Evolutionary conservation across 2,113 vertebrate species (phyloP), one percentile per base, ranked within the genome.

Genomic region (Ageneiosus marmoratus): DNA sequence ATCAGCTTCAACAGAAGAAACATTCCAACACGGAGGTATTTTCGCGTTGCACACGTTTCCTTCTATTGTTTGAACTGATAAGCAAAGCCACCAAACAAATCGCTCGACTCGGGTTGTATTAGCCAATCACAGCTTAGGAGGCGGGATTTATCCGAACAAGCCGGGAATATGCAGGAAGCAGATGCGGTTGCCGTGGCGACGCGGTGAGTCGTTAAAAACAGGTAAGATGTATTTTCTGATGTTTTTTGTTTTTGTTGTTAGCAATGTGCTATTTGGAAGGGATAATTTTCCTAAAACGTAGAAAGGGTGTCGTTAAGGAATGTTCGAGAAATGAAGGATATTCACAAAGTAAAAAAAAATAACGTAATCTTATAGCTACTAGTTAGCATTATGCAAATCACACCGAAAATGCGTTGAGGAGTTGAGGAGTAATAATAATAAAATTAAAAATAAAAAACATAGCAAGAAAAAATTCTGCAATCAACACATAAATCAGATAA

Each of bases 101-200:
- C 48, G 3, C 27, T 12, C 11, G 9, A 20, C 18, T 9, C 8
- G 8, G 10, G 48, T 75, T n/a, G 15, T 12, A 29, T 32, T 34
- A 75, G 16, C 73, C 73, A 75, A 53, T 75, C 73, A 0, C 48
- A 53, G 27, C 0, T 22, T 20, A 53, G 27, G 1, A 50, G 48
- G 48, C 27, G 27, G 27, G 24, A 32, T 75, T 32, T 53, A 3
- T 20, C 8, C 2, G 13, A 51, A 18, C 7, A 32, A 50, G 7
- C 27, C 18, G 15, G 8, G 18, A 29, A 29, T 15, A 50, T 44
- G 7, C 1, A 22, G 15, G 69, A 27, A n/a, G 15, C 12, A 44
- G 22, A 6, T 13, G 34, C 37, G n/a, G 77, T 79, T 79, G 77
- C 60, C 65, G 60, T 79, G 60, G 77, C 44, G 56, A 79, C 77